A percentile compares a stretch with the other conserved stretches of the same genome.
phyloP scores from a whole-genome alignment of 2,113 vertebrate species.

The Rhineura floridana region DNA sequence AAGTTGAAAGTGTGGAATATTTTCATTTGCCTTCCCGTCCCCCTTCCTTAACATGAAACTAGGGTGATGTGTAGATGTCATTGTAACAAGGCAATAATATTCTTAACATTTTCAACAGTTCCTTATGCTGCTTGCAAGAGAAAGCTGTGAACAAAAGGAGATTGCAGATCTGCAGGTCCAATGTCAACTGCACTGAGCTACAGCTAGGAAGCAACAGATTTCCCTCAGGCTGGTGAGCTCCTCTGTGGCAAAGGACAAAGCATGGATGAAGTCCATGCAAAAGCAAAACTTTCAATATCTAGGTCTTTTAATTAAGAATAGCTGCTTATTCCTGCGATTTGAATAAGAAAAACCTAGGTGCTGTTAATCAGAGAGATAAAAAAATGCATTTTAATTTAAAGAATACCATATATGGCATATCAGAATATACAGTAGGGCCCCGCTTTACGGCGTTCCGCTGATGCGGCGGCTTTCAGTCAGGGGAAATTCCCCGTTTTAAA shows the following conservation, averaged over 20 bases:
- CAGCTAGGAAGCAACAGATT: neutral
- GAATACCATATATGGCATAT: no score
- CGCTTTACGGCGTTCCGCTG: no score
- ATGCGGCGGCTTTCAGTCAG: no score
- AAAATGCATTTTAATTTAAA: neutral
- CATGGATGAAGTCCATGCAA: neutral
- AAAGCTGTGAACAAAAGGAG: neutral
- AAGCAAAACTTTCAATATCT: neutral
- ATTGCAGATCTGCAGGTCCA: neutral
- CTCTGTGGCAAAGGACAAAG: neutral
- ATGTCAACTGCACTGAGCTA: neutral
- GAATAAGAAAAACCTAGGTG: neutral
- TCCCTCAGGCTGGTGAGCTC: neutral
- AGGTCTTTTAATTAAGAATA: accelerated
- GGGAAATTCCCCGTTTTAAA: no score
- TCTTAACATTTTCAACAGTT: neutral
- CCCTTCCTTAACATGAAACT: neutral
- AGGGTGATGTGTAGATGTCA: neutral
- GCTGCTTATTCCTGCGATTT: no score
- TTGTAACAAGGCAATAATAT: neutral
- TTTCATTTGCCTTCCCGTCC: neutral
- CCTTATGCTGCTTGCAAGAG: neutral
- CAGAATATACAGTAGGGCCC: no score
- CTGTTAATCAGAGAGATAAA: neutral
- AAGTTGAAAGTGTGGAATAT: neutral